Percentiles rank a stretch among this genome's conserved stretches.
Evolutionary conservation across 2,888 invertebrate species (phyloP).

Genomic region (Trisateles emortualis): DNA sequence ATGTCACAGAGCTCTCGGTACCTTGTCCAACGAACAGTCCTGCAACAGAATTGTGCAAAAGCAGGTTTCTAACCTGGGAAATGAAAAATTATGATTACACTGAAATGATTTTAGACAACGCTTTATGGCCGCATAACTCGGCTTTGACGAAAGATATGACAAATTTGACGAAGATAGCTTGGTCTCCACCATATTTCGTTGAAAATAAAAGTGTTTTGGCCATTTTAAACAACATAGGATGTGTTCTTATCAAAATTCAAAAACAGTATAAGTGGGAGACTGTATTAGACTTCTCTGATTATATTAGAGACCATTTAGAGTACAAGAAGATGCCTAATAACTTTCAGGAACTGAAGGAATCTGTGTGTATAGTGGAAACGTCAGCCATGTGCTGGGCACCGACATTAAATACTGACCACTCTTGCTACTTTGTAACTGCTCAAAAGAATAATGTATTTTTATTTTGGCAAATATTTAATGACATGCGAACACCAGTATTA

Average conservation of each 20-base stretch:
- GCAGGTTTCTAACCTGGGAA: conserved; percentile 49
- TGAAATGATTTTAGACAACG: conserved; percentile 69
- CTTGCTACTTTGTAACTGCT: conserved; percentile 70
- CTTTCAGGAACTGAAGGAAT: conserved; percentile 58
- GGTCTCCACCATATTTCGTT: conserved; percentile 65
- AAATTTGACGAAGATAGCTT: conserved; percentile 56
- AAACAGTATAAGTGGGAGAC: conserved; percentile 54
- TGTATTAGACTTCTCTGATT: conserved; percentile 59
- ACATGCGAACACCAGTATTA: conserved; percentile 36
- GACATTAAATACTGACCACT: conserved; percentile 47
- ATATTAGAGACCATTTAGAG: conserved; percentile 47
- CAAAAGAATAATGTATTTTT: conserved; percentile 69
- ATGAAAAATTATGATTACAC: conserved; percentile 65
- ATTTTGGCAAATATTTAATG: conserved; percentile 63
- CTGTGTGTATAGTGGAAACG: conserved; percentile 59
- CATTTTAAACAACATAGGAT: conserved; percentile 71
- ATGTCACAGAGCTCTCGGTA: conserved; percentile 60
- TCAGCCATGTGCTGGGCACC: conserved; percentile 70
- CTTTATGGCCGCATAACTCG: conserved; percentile 72
- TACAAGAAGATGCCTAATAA: conserved; percentile 34
- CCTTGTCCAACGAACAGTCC: conserved; percentile 62
- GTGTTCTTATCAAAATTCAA: conserved; percentile 61
- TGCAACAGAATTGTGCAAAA: conserved; percentile 56
- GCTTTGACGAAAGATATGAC: conserved; percentile 65
- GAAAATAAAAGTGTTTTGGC: conserved; percentile 61